Evolutionary conservation across 2,888 invertebrate genomes (phyloP).

Genomic region (Drosophila barbarae): DNA sequence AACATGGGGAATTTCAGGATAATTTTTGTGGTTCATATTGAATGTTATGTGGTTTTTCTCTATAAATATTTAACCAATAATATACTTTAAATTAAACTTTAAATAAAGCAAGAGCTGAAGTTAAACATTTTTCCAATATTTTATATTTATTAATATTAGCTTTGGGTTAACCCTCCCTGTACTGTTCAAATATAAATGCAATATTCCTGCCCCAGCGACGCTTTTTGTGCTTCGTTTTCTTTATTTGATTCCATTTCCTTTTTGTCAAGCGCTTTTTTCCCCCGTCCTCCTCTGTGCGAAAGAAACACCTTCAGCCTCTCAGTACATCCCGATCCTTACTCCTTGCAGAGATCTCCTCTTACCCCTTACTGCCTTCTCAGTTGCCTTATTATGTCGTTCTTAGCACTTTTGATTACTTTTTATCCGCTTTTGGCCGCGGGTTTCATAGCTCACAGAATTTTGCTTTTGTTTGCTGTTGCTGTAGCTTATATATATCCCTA

Average conservation of each 20-base stretch:
- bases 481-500: conserved; percentile 23
- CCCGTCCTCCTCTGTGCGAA: conserved; percentile 19
- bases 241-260: conserved; percentile 69
- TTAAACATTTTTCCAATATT: not conserved
- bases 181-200: conserved; percentile 46
- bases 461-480: conserved; percentile 35
- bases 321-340: conserved; percentile 9
- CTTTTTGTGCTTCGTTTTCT: conserved; percentile 48
- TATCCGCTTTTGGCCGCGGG: conserved; percentile 68
- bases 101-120: not conserved
- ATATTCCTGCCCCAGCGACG: conserved; percentile 46
- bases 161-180: not conserved
- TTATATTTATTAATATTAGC: too few species aligned
- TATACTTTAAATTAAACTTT: not conserved
- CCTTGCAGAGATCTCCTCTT: conserved; percentile 1
- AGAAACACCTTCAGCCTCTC: conserved; percentile 51
- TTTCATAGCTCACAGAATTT: conserved; percentile 50
- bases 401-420: conserved; percentile 74
- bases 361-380: conserved; percentile 31
- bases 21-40: not conserved
- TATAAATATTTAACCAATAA: too few species aligned
- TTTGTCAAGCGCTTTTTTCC: conserved; percentile 58
- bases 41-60: not conserved
- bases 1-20: not conserved
- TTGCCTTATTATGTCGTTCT: conserved; percentile 74